Base-by-base conservation (phyloP, 1,140 invertebrate species). In the Nebria ingens region DNA sequence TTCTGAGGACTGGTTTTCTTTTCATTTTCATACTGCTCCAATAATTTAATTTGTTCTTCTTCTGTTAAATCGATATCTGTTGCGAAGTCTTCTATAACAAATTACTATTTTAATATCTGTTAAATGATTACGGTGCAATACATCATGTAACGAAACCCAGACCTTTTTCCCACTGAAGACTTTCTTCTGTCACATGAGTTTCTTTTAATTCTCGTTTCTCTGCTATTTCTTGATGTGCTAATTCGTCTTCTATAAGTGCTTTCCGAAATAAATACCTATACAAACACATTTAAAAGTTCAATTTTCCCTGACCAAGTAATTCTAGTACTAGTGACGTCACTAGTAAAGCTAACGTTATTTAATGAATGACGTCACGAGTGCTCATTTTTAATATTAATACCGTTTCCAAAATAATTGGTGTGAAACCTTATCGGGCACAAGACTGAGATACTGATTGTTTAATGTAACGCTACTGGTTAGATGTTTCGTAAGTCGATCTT, bases 191-290 rank as follows among this genome's bases (percentile, higher is more conserved):
- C 4, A 60, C 58, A 58, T 65, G 45, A 57, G 65, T 66, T 55
- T 70, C 68, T 51, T 66, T 64, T 12, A 62, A 57, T 53, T 70
- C 68, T 21, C 65, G 57, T 56, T 65, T 70, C 21, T 65, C 65
- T 52, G 65, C 42, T n/a, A 62, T 61, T 61, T 71, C 69, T 52
- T 65, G 57, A 1, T 75, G 73, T 6, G 77, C 77, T 51, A 79
- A 61, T 0, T 78, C 70, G 64, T 81, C 79, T 64, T 80, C 78
- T 2, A 80, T 62, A 13, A 81, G 56, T 0, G 79, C 79, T 64
- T 78, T 78, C 56, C 76, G 76, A 68, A 81, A 81, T 38, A 81
- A 64, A 63, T 80, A 80, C 53, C 77, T 79, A 61, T 34, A 60
- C 59, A 57, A 29, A 51, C 11, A 22, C n/a, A 15, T n/a, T 13